Evolutionary conservation across 2,113 vertebrate genomes (phyloP).

Genomic region (Lycocorax pyrrhopterus): DNA sequence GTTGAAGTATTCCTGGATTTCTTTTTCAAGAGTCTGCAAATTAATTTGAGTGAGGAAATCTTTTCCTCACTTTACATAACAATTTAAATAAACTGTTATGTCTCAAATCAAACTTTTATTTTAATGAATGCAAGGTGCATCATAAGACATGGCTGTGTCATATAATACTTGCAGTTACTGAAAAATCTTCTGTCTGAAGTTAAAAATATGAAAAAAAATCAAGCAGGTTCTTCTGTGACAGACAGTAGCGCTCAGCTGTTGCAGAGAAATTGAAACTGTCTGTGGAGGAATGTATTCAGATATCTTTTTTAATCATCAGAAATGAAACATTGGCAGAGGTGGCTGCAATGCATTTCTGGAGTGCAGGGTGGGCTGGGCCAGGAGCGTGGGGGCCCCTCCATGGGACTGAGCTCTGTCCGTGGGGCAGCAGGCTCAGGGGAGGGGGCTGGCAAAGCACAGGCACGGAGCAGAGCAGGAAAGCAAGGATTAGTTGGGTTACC

Average conservation of each 20-base stretch:
- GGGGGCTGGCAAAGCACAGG: neutral
- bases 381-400: accelerated
- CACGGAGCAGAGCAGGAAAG: neutral
- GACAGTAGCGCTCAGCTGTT: neutral
- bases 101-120: neutral
- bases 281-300: neutral
- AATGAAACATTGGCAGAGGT: neutral
- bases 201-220: neutral
- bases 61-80: neutral
- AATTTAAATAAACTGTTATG: neutral
- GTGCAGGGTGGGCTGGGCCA: too few species aligned
- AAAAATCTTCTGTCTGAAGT: neutral
- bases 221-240: neutral
- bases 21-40: neutral
- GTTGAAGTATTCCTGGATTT: neutral
- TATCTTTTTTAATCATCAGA: neutral
- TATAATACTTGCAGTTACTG: neutral
- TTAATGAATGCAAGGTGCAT: neutral
- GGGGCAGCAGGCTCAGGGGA: accelerated
- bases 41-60: neutral
- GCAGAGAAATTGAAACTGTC: neutral
- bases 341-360: neutral
- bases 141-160: neutral
- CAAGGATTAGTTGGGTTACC: neutral
- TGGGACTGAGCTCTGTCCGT: accelerated